Evolutionary conservation across 1,140 invertebrate genomes (phyloP).

Genomic region (Dinothrombium tinctorium): DNA sequence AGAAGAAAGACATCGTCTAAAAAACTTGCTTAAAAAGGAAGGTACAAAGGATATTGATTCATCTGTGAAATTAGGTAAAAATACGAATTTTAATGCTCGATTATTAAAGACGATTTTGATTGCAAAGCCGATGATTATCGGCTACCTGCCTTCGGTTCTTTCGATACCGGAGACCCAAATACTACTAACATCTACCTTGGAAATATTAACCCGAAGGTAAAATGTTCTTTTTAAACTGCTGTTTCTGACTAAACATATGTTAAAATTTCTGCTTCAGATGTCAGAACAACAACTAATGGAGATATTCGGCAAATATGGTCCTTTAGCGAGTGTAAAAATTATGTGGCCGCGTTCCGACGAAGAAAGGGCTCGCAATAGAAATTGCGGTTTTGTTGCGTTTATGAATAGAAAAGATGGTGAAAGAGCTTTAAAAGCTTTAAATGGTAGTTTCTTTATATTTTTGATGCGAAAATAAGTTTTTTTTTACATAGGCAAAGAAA

Average conservation of each 20-base stretch:
- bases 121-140: constrained; percentile 18
- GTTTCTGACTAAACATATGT: constrained; percentile 7
- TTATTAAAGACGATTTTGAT: constrained; percentile 31
- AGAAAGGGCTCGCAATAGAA: constrained; percentile 72
- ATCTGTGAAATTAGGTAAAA: constrained; percentile 3
- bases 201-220: constrained; percentile 83
- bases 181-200: constrained; percentile 95
- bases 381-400: constrained; percentile 97
- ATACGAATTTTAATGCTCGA: background rate
- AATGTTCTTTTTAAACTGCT: constrained; percentile 6
- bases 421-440: constrained; percentile 60
- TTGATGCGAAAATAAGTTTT: constrained; percentile 1
- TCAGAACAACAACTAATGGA: constrained; percentile 92
- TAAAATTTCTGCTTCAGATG: constrained; percentile 32
- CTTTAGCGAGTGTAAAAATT: constrained; percentile 94
- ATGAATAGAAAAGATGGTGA: constrained; percentile 96
- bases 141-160: constrained; percentile 33
- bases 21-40: constrained; percentile 24
- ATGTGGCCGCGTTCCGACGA: constrained; percentile 99
- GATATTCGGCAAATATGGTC: constrained; percentile 88
- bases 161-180: constrained; percentile 79
- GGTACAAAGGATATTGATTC: constrained; percentile 1
- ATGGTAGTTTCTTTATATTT: constrained; percentile 31
- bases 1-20: constrained; percentile 64
- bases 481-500: constrained; percentile 40